Conservation (phyloP, 2,888 invertebrate genomes). For the Matsumyia berberina region DNA sequence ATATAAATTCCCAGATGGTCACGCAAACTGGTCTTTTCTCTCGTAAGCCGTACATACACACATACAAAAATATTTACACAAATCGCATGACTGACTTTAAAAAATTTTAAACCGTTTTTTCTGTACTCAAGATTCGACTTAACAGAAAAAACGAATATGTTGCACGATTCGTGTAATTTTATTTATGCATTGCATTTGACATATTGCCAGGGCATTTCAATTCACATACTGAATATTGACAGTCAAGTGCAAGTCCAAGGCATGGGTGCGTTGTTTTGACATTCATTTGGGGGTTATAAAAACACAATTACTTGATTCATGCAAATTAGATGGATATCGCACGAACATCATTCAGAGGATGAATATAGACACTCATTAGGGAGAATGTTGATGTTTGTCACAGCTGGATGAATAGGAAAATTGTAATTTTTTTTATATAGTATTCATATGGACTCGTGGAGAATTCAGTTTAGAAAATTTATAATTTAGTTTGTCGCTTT, state of each 20-base stretch:
- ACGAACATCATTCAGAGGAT: constrained; percentile 50
- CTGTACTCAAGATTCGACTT: neutral
- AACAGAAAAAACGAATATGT: constrained; percentile 39
- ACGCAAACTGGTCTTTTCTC: constrained; percentile 10
- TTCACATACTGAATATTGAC: constrained; percentile 41
- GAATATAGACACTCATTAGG: constrained; percentile 19
- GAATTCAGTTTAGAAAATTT: constrained; percentile 13
- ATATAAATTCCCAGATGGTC: neutral
- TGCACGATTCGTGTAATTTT: constrained; percentile 54
- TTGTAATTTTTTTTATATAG: constrained; percentile 15
- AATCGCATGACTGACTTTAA: constrained; percentile 18
- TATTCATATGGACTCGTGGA: constrained; percentile 7
- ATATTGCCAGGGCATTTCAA: constrained; percentile 41
- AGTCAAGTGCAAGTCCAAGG: constrained; percentile 74
- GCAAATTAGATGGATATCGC: constrained; percentile 68
- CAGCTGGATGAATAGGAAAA: constrained; percentile 33
- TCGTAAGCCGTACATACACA: neutral
- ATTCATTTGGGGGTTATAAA: constrained; percentile 54
- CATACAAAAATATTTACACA: too few species aligned
- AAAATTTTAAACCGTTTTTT: neutral
- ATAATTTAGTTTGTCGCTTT: constrained; percentile 26
- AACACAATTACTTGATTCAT: constrained; percentile 62
- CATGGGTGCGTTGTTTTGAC: constrained; percentile 54
- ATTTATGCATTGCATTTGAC: constrained; percentile 55
- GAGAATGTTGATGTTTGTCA: constrained; percentile 39